Evolutionary conservation across 2,113 vertebrate genomes (phyloP), one percentile per base, ranked within the genome.

Genomic region (Tupaia chinensis): DNA sequence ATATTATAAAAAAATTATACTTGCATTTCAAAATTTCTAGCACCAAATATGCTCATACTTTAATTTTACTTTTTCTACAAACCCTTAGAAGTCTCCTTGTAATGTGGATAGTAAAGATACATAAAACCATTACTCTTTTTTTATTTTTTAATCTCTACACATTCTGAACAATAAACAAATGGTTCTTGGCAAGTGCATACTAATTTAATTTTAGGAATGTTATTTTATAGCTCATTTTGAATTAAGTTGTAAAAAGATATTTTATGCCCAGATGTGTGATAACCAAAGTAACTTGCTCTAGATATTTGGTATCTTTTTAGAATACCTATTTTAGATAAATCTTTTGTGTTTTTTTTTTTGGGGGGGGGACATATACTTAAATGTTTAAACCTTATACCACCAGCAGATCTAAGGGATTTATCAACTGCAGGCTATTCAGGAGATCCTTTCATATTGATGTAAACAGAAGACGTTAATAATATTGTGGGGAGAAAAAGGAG

Each of bases 221-320:
- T 93, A 69, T 56, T 79, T 87, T 95, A 54, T n/a, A 94, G 63
- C 17, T 89, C 12, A 93, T 92, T 95, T 89, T 74, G n/a, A 82
- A 92, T 29, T 69, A 73, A 90, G 29, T 34, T 93, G 6, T 88
- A 61, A 89, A 85, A 70, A 92, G 66, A 60, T 56, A 60, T 58
- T 69, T 82, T 87, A 34, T 53, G 4, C 70, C 25, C 32, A 34
- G 27, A 65, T 81, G 1, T 63, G 17, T 83, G 27, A 70, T 83
- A 91, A 84, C 17, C 22, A 74, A 61, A 53, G 22, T 77, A 85
- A 19, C 68, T 94, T 69, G 17, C 44, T 91, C 5, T 80, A 44
- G n/a, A 25, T 34, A 25, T 65, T 79, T 93, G 66, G 9, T 63
- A 19, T 69, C 9, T 60, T 68, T 94, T 76, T 58, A 17, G 58